Conservation (phyloP, 2,113 vertebrate genomes). For the Corythornis madagascariensis region DNA sequence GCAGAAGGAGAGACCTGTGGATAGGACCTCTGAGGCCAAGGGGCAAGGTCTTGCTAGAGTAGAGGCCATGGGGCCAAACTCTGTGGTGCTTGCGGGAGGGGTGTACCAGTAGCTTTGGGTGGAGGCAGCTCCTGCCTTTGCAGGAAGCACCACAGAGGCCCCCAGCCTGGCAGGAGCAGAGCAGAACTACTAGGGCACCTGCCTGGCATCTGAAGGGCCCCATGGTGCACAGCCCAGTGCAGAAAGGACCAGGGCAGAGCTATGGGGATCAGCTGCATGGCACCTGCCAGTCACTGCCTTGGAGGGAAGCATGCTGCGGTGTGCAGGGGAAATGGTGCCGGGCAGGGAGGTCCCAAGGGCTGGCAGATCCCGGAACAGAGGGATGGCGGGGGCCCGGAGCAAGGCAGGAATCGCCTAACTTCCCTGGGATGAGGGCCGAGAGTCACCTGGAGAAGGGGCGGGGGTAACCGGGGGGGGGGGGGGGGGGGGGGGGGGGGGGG, state of each 20-base stretch:
- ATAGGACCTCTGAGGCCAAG: neutral
- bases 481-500: neutral
- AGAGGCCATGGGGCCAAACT: neutral
- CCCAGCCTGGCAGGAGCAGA: neutral
- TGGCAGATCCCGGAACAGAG: neutral
- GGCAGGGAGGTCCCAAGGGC: neutral
- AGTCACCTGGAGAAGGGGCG: too few relatives aligned
- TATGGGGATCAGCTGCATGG: fast-evolving
- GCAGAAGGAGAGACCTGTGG: neutral
- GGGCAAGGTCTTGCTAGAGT: neutral
- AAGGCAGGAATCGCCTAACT: neutral
- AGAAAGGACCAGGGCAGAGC: neutral
- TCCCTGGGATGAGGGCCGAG: neutral
- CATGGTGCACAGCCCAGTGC: neutral
- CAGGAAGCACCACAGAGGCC: neutral
- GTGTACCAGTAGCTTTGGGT: fast-evolving
- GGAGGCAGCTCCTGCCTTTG: neutral
- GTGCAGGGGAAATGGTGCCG: neutral
- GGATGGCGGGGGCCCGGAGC: neutral
- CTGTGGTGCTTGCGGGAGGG: neutral
- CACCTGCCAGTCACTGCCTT: neutral
- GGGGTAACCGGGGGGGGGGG: neutral
- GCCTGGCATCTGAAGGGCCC: neutral
- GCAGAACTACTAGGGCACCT: fast-evolving
- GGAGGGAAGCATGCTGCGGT: neutral